Evolutionary conservation across 2,888 invertebrate genomes (phyloP), one percentile per base, ranked within the genome.

Genomic region (Brassicogethes aeneus): DNA sequence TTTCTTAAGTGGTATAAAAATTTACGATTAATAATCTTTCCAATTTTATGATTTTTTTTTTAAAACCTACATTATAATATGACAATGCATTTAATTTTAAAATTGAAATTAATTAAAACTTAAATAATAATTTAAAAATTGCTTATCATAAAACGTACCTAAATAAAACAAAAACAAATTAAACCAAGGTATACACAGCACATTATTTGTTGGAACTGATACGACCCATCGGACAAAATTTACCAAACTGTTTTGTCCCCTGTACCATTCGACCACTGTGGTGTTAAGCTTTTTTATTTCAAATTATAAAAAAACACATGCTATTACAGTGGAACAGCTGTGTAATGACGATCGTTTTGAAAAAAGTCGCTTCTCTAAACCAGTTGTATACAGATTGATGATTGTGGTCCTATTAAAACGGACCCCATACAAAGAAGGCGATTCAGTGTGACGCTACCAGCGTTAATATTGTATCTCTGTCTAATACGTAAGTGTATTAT

Each of bases 351-450:
- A 38, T 40, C 41, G 40, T 41, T 40, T 31, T 40, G 37, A 37
- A 37, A 41, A 44, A 36, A 39, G 41, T 12, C 32, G 8, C 8
- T 13, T 13, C 10, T 10, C 43, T 40, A 45, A 51, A 48, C 41
- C 43, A 42, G 47, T 47, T 49, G 44, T 46, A 51, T 51, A 59
- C 48, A 41, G 47, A 51, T 60, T 48, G 63, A 47, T 54, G 57
- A 51, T 56, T 63, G 62, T 50, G 48, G 45, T 48, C 56, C 62
- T 62, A 66, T 65, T 66, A 66, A 65, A 64, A 62, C 59, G 64
- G 67, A 66, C 66, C 67, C 67, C 66, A 66, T 66, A 64, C 65
- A 65, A 65, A 66, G 67, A 59, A 51, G 51, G 50, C 52, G 53
- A 46, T 46, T 46, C 43, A 36, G 43, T 34, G 34, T 12, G n/a